Evolutionary conservation across 2,888 invertebrate species (phyloP), one percentile per base, ranked within the genome.

Genomic region (Craniophora ligustri): DNA sequence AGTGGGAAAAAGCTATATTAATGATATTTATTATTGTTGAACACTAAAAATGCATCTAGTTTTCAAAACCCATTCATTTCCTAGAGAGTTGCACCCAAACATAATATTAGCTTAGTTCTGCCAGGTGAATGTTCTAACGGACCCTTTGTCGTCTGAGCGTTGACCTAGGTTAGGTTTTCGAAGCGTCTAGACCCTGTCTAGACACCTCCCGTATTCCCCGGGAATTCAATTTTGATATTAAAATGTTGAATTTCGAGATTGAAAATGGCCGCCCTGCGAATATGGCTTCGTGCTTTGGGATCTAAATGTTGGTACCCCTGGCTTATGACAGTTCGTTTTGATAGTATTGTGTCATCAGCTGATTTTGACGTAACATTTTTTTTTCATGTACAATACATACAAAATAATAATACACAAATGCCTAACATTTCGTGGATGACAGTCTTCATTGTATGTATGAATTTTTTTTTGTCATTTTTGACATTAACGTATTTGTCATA

Each of bases 151-250:
- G 83, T 85, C 85, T 84, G 85, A 72, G 58, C 86, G 76, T 82
- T 79, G 81, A 86, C 88, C 87, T 81, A 81, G 87, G 87, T 84
- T 76, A 76, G 76, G 78, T 62, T 64, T 53, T n/a, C n/a, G 32
- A 6, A 40, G 10, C 73, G 82, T 75, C 78, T 75, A 71, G 78
- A 73, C 75, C 42, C 31, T 26, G 72, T 72, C 78, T 81, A 77
- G 82, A 81, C 76, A 26, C 23, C 68, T n/a, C 14, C 18, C 30
- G 26, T 41, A 13, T 35, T 36, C 38, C 36, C 44, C 39, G 42
- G 11, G 26, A 41, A 60, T 57, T 39, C 41, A 41, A 70, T 50
- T 66, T 26, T 13, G 35, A 34, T 34, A 48, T 44, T 48, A 21
- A 36, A 64, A 66, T 64, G 65, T 54, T 65, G 19, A 23, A 46